These are phyloP conservation scores for Elanus axillaris DNA, from an alignment of 2,113 vertebrate genomes.

Conservation along the genomic window DNA sequence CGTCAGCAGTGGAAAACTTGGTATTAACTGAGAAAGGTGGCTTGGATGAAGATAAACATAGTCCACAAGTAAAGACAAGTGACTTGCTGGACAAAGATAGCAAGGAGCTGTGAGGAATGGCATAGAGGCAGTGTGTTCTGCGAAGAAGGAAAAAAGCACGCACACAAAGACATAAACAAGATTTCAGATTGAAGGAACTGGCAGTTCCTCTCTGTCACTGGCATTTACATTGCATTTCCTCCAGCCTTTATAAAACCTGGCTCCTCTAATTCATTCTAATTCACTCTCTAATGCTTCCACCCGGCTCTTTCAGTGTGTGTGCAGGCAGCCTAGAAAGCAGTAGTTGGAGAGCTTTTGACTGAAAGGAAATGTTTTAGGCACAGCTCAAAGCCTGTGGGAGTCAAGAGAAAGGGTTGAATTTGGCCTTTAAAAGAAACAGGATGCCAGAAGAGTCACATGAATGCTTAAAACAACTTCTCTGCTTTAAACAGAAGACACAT, in stretches of 20 bases:
- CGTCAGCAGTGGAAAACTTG: background rate
- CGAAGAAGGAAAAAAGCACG: background rate
- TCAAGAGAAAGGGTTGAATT: conserved; percentile 14
- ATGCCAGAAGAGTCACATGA: conserved; percentile 16
- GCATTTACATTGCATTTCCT: conserved; percentile 30
- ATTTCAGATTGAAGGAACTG: conserved; percentile 40
- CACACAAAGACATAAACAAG: background rate
- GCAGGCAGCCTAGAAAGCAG: background rate
- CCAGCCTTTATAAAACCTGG: conserved; percentile 41
- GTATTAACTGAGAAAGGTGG: background rate
- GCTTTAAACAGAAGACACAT: background rate
- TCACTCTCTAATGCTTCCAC: conserved; percentile 9
- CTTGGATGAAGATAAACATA: background rate
- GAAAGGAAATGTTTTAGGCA: conserved; percentile 10
- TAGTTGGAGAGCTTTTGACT: background rate
- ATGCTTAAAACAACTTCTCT: background rate
- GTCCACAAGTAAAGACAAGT: background rate
- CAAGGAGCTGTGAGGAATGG: background rate
- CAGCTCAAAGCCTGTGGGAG: conserved; percentile 20
- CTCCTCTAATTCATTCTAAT: conserved; percentile 38
- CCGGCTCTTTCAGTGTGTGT: background rate
- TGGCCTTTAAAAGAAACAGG: background rate
- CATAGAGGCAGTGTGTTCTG: background rate
- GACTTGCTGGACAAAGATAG: background rate
- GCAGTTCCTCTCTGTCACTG: conserved; percentile 38